Conservation (phyloP, 2,888 invertebrate genomes). For the Alviniconcha strummeri region DNA sequence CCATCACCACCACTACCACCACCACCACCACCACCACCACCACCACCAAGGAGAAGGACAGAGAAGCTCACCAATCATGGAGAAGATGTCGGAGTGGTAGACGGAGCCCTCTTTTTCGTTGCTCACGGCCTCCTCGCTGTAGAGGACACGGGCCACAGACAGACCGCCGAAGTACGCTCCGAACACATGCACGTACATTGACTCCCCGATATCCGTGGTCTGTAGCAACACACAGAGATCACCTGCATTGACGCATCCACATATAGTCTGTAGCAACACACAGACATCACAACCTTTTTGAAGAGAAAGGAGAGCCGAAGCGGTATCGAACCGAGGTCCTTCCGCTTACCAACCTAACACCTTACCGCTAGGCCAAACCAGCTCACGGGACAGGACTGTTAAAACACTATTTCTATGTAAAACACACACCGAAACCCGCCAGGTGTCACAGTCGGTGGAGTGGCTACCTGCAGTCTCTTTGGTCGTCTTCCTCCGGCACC, state of each 20-base stretch:
- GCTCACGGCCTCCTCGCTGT: constrained; percentile 60
- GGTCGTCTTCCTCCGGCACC: too few relatives aligned
- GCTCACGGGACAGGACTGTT: too few relatives aligned
- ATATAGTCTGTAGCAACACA: constrained; percentile 81
- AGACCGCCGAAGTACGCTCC: constrained; percentile 93
- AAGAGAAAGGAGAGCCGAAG: too few relatives aligned
- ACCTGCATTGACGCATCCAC: constrained; percentile 94
- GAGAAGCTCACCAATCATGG: constrained; percentile 88
- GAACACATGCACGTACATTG: constrained; percentile 93
- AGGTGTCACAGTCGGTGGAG: too few relatives aligned
- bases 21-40: background rate
- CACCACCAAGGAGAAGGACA: background rate
- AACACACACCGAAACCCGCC: too few relatives aligned
- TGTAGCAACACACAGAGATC: constrained; percentile 69
- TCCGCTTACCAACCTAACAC: too few relatives aligned
- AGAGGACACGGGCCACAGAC: constrained; percentile 83
- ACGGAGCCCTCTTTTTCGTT: constrained; percentile 71
- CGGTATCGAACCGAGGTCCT: too few relatives aligned
- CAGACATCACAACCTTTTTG: background rate
- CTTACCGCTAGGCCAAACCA: too few relatives aligned
- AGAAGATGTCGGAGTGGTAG: constrained; percentile 91
- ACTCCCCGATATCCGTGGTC: constrained; percentile 93
- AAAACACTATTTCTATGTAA: too few relatives aligned
- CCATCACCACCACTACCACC: background rate
- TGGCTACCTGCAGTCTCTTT: too few relatives aligned